Conservation (phyloP, 2,113 vertebrate genomes). For the Neoarius graeffei region DNA sequence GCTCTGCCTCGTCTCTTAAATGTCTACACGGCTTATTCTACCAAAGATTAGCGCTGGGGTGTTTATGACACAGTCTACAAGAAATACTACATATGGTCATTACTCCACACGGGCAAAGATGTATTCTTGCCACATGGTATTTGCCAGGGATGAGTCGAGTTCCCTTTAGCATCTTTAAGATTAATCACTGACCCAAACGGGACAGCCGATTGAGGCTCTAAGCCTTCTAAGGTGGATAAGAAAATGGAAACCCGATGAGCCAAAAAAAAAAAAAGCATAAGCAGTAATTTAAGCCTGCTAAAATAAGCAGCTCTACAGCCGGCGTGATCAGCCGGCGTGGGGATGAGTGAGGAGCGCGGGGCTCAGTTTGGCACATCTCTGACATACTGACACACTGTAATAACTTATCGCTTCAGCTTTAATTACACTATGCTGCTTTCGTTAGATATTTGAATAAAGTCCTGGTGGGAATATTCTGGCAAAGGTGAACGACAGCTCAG, state of each 20-base stretch:
- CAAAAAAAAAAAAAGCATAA: neutral
- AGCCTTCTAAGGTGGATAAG: neutral
- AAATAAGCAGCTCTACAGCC: slow-evolving; percentile 38
- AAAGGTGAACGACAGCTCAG: slow-evolving; percentile 17
- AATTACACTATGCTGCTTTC: slow-evolving; percentile 37
- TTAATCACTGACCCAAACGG: neutral
- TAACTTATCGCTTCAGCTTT: slow-evolving; percentile 33
- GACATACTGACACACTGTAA: slow-evolving; percentile 34
- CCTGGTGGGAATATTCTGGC: slow-evolving; percentile 5
- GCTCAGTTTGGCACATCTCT: slow-evolving; percentile 15
- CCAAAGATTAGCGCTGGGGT: neutral
- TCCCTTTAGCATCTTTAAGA: neutral
- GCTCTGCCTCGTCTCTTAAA: neutral
- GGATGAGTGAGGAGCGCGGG: neutral
- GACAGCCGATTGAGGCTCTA: neutral
- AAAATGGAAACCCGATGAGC: slow-evolving; percentile 21
- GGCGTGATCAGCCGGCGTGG: neutral
- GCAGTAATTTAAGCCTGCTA: slow-evolving; percentile 36
- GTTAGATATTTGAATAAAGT: slow-evolving; percentile 26
- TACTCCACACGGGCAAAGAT: neutral
- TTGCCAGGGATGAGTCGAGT: neutral
- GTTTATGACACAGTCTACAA: neutral
- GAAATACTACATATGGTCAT: slow-evolving; percentile 2
- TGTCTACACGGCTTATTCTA: neutral
- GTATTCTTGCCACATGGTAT: neutral